Base-by-base conservation (phyloP, 53 echinoderm and acorn worm species). In the Arbacia lixula region DNA sequence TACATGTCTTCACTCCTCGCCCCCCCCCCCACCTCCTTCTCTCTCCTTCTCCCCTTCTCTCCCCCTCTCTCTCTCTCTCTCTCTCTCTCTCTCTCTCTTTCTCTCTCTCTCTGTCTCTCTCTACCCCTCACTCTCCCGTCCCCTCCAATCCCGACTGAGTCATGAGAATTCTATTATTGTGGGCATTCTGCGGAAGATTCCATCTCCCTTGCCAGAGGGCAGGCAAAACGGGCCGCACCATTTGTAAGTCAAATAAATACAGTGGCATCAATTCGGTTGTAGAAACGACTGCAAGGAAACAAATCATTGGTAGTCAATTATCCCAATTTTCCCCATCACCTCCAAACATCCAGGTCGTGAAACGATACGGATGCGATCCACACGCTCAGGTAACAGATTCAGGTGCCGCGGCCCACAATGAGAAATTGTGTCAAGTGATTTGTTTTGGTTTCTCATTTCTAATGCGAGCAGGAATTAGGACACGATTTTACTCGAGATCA, bases 211-310 rank as follows among this genome's bases (percentile, higher is more conserved):
- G 69, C 69, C 69, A 69, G 69, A 30, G 66, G 69, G 69, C 69
- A 69, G 28, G 41, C 24, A 34, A 74, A 52, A 74, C 50, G 33
- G 74, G 52, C 43, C 21, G 53, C 53, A 53, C 53, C 74, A 74
- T 74, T 74, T 74, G 74, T 53, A 53, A 74, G 74, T 74, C 74
- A 74, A 74, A 74, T 53, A 53, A 74, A 74, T 52, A 52, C 51
- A 19, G 74, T 74, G 19, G 46, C 74, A 74, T 74, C 74, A 74
- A 74, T 53, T 35, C 42, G 49, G 38, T 26, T 22, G 37, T 1
- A 11, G 42, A 71, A 49, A 71, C n/a, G n/a, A 66, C 26, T 71
- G 43, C 29, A 49, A 49, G 72, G 53, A 53, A 74, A 53, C 52
- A 53, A 74, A 74, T 74, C 42, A 53, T 74, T 74, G 51, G 33